A percentile compares a stretch with the other conserved stretches of the same genome.
These are phyloP conservation scores for Craseonycteris thonglongyai DNA, from an alignment of 2,113 vertebrate species.

Conservation along the genomic window DNA sequence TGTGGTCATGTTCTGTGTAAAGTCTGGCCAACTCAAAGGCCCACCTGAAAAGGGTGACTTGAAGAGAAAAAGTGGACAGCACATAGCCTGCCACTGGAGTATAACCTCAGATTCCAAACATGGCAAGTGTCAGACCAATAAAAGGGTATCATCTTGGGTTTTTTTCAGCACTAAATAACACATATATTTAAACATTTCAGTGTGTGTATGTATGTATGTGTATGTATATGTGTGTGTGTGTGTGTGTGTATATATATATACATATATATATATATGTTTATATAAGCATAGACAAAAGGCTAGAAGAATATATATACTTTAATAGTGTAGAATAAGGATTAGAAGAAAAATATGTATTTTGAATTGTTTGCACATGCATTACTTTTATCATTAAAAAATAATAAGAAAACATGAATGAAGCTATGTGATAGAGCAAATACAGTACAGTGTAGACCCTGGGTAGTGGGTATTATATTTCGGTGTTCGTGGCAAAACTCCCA, in stretches of 20 bases:
- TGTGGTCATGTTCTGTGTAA: neutral
- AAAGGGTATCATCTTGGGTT: neutral
- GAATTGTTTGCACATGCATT: neutral
- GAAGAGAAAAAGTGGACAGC: neutral
- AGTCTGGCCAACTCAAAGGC: neutral
- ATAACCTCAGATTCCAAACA: neutral
- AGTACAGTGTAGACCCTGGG: neutral
- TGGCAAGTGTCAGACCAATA: neutral
- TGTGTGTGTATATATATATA: too few relatives aligned
- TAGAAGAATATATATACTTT: neutral
- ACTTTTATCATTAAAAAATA: neutral
- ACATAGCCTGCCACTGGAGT: neutral
- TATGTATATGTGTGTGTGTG: too few relatives aligned
- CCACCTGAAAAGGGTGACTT: neutral
- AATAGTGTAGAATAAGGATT: too few relatives aligned
- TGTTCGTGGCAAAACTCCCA: neutral
- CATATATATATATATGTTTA: too few relatives aligned
- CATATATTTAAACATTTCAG: neutral
- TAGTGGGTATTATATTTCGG: neutral
- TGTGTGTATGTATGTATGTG: too few relatives aligned
- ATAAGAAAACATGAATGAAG: neutral
- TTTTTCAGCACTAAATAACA: neutral
- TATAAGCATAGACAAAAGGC: neutral
- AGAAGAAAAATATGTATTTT: neutral
- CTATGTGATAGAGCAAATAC: fast-evolving